Evolutionary conservation across 2,888 invertebrate genomes (phyloP), one percentile per base, ranked within the genome.

Genomic region (Cylloceria caligata): DNA sequence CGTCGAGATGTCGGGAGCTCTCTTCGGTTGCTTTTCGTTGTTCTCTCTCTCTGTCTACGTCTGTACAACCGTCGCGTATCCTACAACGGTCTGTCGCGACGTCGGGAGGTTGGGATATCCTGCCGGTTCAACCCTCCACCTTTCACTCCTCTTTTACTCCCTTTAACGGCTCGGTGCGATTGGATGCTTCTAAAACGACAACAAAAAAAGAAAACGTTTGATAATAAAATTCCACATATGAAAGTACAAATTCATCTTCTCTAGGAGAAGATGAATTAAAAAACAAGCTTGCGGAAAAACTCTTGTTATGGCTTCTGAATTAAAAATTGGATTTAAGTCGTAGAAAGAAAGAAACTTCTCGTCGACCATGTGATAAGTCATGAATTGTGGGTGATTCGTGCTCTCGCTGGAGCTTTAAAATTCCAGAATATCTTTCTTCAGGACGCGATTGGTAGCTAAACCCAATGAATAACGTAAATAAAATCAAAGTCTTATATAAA

Each of bases 1-100:
- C 92, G 92, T 89, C 92, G 89, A 90, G 90, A 92, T 91, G 92
- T 92, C 92, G 83, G 77, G 87, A 86, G 85, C 89, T 87, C 84
- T 87, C 84, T 87, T 88, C 85, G 83, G 74, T 76, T 57, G 73
- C 83, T 67, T 65, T 75, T 75, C 72, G 55, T 47, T 42, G 16
- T 45, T 36, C 62, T 47, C 62, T 36, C 16, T 68, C 52, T 62
- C 24, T 62, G 2, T 68, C 16, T 34, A 24, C 21, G 27, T 65
- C n/a, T 45, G 34, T 27, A 39, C 42, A 42, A 75, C 24, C 55
- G 13, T 3, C 62, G 76, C 27, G 55, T 19, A 60, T 76, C 76
- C 67, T 65, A 67, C 75, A 81, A 36, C 76, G 49, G 77, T 49
- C 60, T 42, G 52, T 42, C 16, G 47, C 45, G 71, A 75, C 75